Conservation (phyloP, 2,888 invertebrate species). For the Sclerodermus sp. region DNA sequence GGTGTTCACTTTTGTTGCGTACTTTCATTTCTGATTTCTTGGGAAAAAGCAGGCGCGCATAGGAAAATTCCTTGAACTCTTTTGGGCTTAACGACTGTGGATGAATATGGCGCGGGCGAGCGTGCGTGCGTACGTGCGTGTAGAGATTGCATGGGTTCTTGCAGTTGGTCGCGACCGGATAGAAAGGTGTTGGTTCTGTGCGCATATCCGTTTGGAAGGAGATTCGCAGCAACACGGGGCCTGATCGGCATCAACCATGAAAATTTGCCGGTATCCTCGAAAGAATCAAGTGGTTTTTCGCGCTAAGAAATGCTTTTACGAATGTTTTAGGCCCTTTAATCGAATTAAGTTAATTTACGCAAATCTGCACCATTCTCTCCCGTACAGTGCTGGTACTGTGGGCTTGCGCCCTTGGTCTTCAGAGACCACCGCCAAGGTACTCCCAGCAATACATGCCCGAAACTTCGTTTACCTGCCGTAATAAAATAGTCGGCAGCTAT, state of each 20-base stretch:
- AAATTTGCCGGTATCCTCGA: background rate
- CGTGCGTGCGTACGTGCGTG: conserved; percentile 16
- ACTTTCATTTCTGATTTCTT: no score
- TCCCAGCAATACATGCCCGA: conserved; percentile 60
- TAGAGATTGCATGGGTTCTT: conserved; percentile 29
- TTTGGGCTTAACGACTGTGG: no score
- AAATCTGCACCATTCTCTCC: no score
- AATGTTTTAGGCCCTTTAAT: no score
- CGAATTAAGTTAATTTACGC: no score
- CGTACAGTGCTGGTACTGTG: conserved; percentile 39
- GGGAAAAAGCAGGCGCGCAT: no score
- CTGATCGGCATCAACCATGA: background rate
- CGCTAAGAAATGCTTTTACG: no score
- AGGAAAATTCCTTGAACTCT: no score
- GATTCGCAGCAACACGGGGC: background rate
- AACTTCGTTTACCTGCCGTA: conserved; percentile 77
- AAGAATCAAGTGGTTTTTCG: no score
- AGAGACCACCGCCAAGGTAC: conserved; percentile 58
- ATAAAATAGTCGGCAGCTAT: conserved; percentile 84
- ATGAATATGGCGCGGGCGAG: no score
- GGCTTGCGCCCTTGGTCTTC: conserved; percentile 47
- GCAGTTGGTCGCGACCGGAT: conserved; percentile 19
- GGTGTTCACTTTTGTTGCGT: no score
- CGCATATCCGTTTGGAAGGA: background rate
- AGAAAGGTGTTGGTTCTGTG: conserved; percentile 26